Evolutionary conservation across 2,113 vertebrate species (phyloP).

Genomic region (cat (Felis catus)): F.catus_Fca126_mat1.0 CM031413.1:113656501-113657000

Average conservation of each 20-base stretch:
- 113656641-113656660: too few relatives aligned
- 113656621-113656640: too few relatives aligned
- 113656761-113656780: slow-evolving; percentile 17
- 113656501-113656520: too few relatives aligned
- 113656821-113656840: not conserved
- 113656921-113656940: not conserved
- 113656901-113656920: not conserved
- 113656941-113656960: not conserved
- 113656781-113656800: not conserved
- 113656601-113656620: too few relatives aligned
- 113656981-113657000: slow-evolving; percentile 8
- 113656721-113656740: not conserved
- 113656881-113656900: not conserved
- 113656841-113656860: slow-evolving; percentile 24
- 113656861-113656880: not conserved
- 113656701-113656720: slow-evolving; percentile 22
- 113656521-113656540: too few relatives aligned
- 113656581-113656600: too few relatives aligned
- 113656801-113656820: not conserved
- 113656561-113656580: too few relatives aligned
- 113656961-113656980: slow-evolving; percentile 32
- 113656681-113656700: not conserved
- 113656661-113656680: too few relatives aligned
- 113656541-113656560: too few relatives aligned
- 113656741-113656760: not conserved